phyloP scores from a whole-genome alignment of 2,888 invertebrate species.

The Suillia variegata region DNA sequence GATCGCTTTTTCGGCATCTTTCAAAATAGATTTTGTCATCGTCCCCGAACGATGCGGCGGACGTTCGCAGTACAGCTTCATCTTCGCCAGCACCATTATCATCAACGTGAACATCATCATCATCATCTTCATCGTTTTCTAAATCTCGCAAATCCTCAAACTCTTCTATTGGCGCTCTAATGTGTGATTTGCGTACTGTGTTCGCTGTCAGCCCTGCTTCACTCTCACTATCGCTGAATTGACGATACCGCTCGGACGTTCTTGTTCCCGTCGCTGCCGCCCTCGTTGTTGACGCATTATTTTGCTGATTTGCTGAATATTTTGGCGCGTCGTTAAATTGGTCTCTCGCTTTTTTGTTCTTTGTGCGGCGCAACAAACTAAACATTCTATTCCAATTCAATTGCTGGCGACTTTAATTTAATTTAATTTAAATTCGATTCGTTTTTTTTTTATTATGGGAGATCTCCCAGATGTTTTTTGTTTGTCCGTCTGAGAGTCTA shows the following conservation, averaged over 20 bases:
- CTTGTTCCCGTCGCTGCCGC: constrained; percentile 5
- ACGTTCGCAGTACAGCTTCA: no score
- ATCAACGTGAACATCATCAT: constrained; percentile 6
- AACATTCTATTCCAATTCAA: constrained; percentile 47
- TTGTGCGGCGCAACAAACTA: constrained; percentile 51
- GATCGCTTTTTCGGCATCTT: neutral
- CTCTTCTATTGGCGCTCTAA: constrained; percentile 48
- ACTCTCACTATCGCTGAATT: constrained; percentile 33
- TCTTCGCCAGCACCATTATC: constrained; percentile 6
- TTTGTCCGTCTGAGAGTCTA: constrained; percentile 14
- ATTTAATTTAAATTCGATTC: neutral
- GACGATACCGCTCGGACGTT: constrained; percentile 27
- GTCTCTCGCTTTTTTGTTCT: constrained; percentile 41
- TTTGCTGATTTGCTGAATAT: constrained; percentile 30
- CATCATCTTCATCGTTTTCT: constrained; percentile 26
- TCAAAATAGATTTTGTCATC: constrained; percentile 22
- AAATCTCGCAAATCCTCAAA: constrained; percentile 44
- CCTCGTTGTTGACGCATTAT: constrained; percentile 25
- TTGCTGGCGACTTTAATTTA: constrained; percentile 17
- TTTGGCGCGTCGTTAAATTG: constrained; percentile 13
- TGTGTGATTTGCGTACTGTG: neutral
- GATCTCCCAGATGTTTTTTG: constrained; percentile 8
- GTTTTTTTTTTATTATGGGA: no score
- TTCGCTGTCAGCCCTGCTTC: constrained; percentile 15
- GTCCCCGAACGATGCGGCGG: neutral